A percentile compares a stretch with the other conserved stretches of the same genome.
Conservation (phyloP, 2,113 vertebrate genomes). For the Balaeniceps rex region DNA sequence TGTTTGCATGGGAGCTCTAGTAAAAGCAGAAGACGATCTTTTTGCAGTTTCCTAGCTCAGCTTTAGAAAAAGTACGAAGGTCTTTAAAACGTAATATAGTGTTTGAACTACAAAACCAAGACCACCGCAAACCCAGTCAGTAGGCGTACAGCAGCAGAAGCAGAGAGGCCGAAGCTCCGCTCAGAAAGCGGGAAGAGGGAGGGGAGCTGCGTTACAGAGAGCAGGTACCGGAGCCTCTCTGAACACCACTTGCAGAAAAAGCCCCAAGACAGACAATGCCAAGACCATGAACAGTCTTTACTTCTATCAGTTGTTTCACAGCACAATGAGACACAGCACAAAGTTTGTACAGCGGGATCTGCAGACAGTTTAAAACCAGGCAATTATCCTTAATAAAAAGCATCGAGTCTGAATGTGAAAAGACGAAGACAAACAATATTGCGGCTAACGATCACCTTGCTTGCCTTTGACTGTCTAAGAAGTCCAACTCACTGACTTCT, state of each 20-base stretch:
- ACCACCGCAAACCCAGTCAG: neutral
- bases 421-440: constrained; percentile 25
- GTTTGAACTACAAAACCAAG: neutral
- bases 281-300: constrained; percentile 57
- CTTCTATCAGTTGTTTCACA: constrained; percentile 56
- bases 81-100: neutral
- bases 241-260: constrained; percentile 29
- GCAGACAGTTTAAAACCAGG: constrained; percentile 42
- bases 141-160: neutral
- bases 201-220: neutral
- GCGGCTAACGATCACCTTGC: neutral
- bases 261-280: constrained; percentile 53
- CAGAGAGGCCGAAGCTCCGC: neutral
- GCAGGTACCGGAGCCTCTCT: neutral
- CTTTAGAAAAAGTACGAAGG: neutral
- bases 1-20: neutral
- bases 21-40: neutral
- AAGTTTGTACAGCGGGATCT: constrained; percentile 44
- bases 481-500: neutral
- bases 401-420: neutral
- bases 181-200: neutral
- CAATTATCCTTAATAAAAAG: constrained; percentile 39
- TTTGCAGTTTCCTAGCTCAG: neutral
- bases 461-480: neutral
- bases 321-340: constrained; percentile 51